Evolutionary conservation across 2,888 invertebrate genomes (phyloP).

Genomic region (Stenichneumon culpator): DNA sequence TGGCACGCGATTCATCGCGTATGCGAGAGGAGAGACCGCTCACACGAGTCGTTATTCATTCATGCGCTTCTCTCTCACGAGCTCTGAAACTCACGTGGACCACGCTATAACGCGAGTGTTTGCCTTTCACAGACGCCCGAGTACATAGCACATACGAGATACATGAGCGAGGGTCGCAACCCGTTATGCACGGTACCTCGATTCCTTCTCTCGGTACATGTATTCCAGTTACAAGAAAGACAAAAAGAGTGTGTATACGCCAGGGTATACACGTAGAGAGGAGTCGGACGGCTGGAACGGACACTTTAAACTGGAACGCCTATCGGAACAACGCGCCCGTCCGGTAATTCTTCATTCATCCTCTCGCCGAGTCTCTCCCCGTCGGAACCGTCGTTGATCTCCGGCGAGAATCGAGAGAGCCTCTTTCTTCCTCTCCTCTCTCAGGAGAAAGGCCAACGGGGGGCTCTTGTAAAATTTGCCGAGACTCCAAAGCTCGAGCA

Average conservation of each 20-base stretch:
- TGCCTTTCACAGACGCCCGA: constrained; percentile 26
- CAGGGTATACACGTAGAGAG: background rate
- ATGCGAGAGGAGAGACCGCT: constrained; percentile 24
- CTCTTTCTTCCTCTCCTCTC: background rate
- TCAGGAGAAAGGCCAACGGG: background rate
- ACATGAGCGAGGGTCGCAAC: constrained; percentile 27
- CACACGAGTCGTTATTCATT: constrained; percentile 51
- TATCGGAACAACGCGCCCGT: constrained; percentile 63
- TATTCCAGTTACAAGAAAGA: constrained; percentile 15
- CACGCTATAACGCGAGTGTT: constrained; percentile 2
- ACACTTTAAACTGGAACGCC: constrained; percentile 65
- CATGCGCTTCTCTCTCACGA: constrained; percentile 30
- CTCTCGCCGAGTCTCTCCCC: constrained; percentile 45
- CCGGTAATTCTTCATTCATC: constrained; percentile 63
- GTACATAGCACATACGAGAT: constrained; percentile 5
- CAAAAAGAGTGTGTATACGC: constrained; percentile 22
- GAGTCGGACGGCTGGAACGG: constrained; percentile 24
- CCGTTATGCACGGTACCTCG: constrained; percentile 36
- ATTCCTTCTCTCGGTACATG: constrained; percentile 16
- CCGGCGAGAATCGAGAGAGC: constrained; percentile 29
- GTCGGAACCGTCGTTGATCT: constrained; percentile 12
- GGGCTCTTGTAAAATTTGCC: constrained; percentile 57
- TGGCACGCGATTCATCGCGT: constrained; percentile 13
- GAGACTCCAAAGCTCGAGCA: constrained; percentile 55
- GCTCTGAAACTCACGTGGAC: constrained; percentile 10